Percentiles rank a stretch among this genome's conserved stretches.
These are phyloP conservation scores for Escarpia spicata DNA, from an alignment of 2,888 invertebrate species.

Conservation along the genomic window DNA sequence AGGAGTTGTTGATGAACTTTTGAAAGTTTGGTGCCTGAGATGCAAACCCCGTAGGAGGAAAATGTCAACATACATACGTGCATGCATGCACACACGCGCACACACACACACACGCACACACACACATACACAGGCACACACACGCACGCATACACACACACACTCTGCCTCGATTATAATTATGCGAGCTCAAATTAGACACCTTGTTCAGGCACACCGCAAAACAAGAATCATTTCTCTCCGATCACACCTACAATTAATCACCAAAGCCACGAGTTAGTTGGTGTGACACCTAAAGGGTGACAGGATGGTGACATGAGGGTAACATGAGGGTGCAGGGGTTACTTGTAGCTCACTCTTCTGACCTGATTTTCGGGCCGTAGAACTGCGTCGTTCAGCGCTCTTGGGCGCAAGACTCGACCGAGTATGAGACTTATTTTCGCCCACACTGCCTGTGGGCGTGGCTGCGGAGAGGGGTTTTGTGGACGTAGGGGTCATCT, in stretches of 20 bases:
- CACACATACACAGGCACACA: too few species aligned
- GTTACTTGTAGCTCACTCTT: conserved; percentile 13
- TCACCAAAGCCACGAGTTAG: background rate
- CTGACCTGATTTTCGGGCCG: conserved; percentile 24
- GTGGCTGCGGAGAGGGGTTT: background rate
- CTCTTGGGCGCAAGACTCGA: conserved; percentile 20
- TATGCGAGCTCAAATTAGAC: too few species aligned
- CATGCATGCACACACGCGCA: too few species aligned
- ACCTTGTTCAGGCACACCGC: background rate
- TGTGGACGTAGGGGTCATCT: conserved; percentile 6
- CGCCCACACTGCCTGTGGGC: conserved; percentile 13
- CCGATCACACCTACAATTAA: background rate
- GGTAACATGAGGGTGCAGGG: background rate
- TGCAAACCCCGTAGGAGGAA: too few species aligned
- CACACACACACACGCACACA: too few species aligned
- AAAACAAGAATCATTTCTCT: background rate
- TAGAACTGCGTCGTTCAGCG: conserved; percentile 8
- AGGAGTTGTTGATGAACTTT: too few species aligned
- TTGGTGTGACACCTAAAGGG: background rate
- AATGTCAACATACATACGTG: too few species aligned
- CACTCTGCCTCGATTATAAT: too few species aligned
- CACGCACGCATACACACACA: too few species aligned
- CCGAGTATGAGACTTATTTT: background rate
- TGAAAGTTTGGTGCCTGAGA: too few species aligned
- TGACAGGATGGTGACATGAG: background rate